Percentiles rank a stretch among this genome's conserved stretches.
phyloP scores from a whole-genome alignment of 2,888 invertebrate genomes.

The Fragum sueziense region DNA sequence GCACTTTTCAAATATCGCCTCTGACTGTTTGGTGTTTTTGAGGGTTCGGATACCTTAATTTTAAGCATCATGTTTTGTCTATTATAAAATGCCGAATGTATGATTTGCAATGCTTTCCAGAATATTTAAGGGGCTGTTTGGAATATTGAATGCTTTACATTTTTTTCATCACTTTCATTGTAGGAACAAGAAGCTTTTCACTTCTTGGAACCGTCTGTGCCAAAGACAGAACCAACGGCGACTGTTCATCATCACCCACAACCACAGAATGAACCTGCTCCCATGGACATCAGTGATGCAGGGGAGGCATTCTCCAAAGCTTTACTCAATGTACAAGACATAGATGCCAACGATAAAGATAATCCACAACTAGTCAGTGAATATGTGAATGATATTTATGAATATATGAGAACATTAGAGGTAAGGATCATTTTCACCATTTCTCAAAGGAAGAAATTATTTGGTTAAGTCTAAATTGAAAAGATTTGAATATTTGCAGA shows the following conservation, averaged over 20 bases:
- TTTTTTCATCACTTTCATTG: too few species aligned
- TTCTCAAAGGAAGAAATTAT: too few species aligned
- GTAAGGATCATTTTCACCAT: constrained; percentile 69
- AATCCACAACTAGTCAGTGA: constrained; percentile 91
- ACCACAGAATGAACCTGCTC: constrained; percentile 56
- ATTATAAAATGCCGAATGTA: too few species aligned
- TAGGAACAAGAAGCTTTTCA: constrained; percentile 55
- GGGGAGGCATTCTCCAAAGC: constrained; percentile 73
- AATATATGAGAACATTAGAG: constrained; percentile 91
- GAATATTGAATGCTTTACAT: too few species aligned
- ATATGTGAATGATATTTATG: constrained; percentile 95
- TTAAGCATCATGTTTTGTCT: too few species aligned
- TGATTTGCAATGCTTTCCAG: too few species aligned
- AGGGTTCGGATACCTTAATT: too few species aligned
- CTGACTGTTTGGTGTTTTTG: too few species aligned
- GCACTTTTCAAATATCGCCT: too few species aligned
- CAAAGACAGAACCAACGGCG: constrained; percentile 51
- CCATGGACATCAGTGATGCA: constrained; percentile 77
- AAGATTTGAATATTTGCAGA: too few species aligned
- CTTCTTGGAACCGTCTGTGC: constrained; percentile 42
- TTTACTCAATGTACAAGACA: constrained; percentile 81
- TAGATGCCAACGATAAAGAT: constrained; percentile 88
- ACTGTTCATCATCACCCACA: constrained; percentile 54
- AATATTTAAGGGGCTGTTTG: too few species aligned
- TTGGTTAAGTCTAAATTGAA: too few species aligned